Evolutionary conservation across 35 echinoderm and acorn worm genomes (phyloP).

Genomic region (Apostichopus japonicus): DNA sequence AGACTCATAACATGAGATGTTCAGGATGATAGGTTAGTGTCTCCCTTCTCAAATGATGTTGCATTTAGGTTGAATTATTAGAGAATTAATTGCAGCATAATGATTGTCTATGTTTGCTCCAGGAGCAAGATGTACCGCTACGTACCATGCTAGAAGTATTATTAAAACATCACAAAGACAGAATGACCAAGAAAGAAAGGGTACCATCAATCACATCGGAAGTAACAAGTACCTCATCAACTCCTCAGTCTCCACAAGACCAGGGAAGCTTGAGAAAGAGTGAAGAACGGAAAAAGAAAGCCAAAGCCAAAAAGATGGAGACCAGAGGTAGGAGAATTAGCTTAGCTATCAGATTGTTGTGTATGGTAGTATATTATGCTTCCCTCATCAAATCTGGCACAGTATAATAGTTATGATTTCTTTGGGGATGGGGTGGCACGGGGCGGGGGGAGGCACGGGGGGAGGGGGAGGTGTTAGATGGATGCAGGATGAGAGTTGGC

Average conservation of each 20-base stretch:
- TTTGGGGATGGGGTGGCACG: no score
- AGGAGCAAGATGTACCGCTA: constrained; percentile 78
- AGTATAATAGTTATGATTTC: no score
- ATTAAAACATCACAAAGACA: constrained; percentile 75
- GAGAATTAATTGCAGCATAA: not conserved
- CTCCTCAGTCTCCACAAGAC: not conserved
- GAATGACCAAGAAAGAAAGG: constrained; percentile 19
- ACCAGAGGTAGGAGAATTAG: not conserved
- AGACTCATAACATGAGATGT: no score
- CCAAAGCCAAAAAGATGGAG: not conserved
- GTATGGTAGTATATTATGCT: no score
- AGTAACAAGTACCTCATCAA: not conserved
- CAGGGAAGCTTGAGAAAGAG: not conserved
- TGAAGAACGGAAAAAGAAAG: not conserved
- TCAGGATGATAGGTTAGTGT: no score
- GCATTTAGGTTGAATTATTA: no score
- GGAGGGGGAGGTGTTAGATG: no score
- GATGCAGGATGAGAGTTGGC: no score
- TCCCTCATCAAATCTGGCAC: no score
- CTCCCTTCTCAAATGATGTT: no score
- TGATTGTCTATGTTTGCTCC: not conserved
- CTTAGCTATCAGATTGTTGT: not conserved
- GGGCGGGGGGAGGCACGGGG: no score
- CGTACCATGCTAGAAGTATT: constrained; percentile 93
- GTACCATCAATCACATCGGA: constrained; percentile 3